Evolutionary conservation across 2,797 vertebrate species (phyloP), one percentile per base, ranked within the genome.

Genomic region (Bovichtus diacanthus): DNA sequence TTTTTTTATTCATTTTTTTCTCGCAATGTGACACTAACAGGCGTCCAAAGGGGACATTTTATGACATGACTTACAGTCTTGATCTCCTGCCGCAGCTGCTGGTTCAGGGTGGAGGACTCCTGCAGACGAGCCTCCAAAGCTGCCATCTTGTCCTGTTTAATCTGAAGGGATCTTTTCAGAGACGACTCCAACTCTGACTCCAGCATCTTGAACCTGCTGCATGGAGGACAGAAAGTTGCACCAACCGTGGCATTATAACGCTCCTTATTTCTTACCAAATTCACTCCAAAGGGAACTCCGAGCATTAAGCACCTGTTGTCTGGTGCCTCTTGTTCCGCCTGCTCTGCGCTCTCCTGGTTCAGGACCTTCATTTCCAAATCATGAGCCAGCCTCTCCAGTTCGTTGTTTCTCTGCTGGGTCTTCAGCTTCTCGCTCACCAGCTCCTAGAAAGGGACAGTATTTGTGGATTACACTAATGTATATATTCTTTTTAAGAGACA

Each of bases 141-240:
- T 44, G 96, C 95, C 82, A 98, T 96, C 93, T 98, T 98, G 88
- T 98, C 96, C 58, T 97, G 96, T 94, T 98, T 98, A 87, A 98
- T 97, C 94, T 96, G 96, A 3, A 99, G 94, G 43, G 97, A 97
- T 81, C 93, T 96, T 88, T 97, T 97, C 53, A 98, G 90, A 0
- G 96, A 97, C 1, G 93, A 94, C 91, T 97, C 96, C 82, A 98
- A 85, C 86, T 97, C 97, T 51, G 96, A 97, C 90, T 97, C 97
- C 89, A 98, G 90, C 91, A 97, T 95, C 92, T 96, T 96, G 83
- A 97, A 96, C 83, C 96, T 96, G 90, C 93, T 95, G 82, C 65
- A 65, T 3, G 21, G 19, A 81, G 8, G 3, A 44, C 38, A 68
- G 1, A 43, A 67, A 12, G 0, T 13, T 18, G 2, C 18, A 36